phyloP scores from a whole-genome alignment of 2,113 vertebrate species.

The Lepisosteus osseus region DNA sequence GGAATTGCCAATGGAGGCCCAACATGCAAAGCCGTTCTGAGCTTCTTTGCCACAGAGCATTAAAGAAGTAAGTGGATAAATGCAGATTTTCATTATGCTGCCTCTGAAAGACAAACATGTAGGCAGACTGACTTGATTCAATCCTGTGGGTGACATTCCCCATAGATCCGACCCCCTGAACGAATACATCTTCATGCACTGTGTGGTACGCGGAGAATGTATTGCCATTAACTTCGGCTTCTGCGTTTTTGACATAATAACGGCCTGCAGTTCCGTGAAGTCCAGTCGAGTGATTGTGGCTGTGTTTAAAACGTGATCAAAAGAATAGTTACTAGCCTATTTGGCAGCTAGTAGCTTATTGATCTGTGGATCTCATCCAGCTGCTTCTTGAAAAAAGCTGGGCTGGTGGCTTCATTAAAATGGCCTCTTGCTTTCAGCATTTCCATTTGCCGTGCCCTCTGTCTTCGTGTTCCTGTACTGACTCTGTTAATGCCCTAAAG shows the following conservation, averaged over 20 bases:
- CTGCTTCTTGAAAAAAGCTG: too few species aligned
- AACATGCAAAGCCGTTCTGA: not conserved
- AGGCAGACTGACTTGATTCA: not conserved
- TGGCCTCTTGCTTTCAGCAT: too few species aligned
- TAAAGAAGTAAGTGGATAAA: not conserved
- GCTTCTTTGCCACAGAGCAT: not conserved
- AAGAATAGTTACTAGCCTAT: too few species aligned
- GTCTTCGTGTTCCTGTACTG: too few species aligned
- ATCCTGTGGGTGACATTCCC: not conserved
- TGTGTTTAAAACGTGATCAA: too few species aligned
- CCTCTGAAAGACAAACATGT: not conserved
- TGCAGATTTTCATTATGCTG: not conserved
- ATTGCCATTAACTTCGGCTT: not conserved
- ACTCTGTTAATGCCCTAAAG: not conserved
- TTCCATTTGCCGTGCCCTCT: too few species aligned
- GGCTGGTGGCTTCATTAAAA: too few species aligned
- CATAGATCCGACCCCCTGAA: not conserved
- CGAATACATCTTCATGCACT: not conserved
- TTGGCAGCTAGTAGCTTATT: too few species aligned
- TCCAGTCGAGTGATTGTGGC: not conserved
- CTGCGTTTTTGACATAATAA: not conserved
- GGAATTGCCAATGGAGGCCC: not conserved
- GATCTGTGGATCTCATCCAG: too few species aligned
- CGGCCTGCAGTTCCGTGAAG: not conserved
- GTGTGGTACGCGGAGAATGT: not conserved